Conservation (phyloP, 1,140 invertebrate genomes). For the Caenorhabditis inopinata region DNA sequence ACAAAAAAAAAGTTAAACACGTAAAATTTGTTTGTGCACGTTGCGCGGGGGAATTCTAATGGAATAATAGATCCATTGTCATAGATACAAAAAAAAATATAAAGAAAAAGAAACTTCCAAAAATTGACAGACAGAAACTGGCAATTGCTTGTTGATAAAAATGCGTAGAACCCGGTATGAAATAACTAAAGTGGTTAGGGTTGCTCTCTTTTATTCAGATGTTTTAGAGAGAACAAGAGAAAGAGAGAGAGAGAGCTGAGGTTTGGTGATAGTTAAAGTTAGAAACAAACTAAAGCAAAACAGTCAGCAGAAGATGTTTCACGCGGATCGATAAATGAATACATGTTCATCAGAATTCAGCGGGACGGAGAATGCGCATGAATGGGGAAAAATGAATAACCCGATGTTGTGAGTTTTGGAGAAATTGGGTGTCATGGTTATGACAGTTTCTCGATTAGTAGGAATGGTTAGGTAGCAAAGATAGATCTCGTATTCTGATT, state of each 20-base stretch:
- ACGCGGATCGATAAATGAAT: neutral
- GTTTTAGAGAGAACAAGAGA: neutral
- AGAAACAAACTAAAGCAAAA: neutral
- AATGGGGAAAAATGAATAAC: neutral
- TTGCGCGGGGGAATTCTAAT: constrained; percentile 16
- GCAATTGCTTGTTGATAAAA: neutral
- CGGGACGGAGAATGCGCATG: neutral
- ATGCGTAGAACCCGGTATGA: neutral
- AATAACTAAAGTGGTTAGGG: neutral
- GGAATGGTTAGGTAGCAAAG: neutral
- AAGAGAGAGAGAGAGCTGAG: too few species aligned
- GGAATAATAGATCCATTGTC: neutral
- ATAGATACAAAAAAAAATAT: neutral
- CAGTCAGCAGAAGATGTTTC: neutral
- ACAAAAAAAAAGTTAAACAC: neutral
- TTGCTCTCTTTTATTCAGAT: neutral
- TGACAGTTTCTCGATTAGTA: neutral
- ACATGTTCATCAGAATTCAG: neutral
- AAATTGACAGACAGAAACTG: neutral
- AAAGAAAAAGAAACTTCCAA: too few species aligned
- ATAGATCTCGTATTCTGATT: constrained; percentile 1
- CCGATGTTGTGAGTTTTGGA: constrained; percentile 22
- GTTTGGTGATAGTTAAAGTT: constrained; percentile 2
- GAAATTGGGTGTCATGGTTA: neutral
- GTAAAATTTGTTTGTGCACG: neutral